These are phyloP conservation scores for Prochilodus magdalenae DNA, from an alignment of 2,113 vertebrate species.

Conservation along the genomic window DNA sequence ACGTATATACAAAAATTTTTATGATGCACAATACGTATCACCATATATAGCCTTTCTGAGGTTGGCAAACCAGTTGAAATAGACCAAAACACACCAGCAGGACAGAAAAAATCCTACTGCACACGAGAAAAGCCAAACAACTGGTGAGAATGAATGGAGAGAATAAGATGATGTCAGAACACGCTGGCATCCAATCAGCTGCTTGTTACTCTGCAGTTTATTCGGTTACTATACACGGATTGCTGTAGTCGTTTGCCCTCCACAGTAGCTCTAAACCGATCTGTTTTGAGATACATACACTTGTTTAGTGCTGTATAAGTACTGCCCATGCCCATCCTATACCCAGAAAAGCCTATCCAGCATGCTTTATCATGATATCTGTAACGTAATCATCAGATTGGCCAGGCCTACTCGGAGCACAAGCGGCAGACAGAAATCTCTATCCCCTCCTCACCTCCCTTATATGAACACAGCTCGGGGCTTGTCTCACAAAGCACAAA, in stretches of 20 bases:
- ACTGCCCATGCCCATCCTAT: background rate
- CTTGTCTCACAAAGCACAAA: background rate
- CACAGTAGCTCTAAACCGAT: no score
- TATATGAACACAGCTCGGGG: constrained; percentile 19
- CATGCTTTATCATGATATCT: background rate
- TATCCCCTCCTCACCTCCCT: background rate
- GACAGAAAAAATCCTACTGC: background rate
- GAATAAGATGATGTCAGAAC: background rate
- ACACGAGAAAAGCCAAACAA: background rate
- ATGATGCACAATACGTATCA: no score
- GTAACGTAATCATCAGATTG: background rate
- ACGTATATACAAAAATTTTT: no score
- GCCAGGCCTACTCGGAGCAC: constrained; percentile 7
- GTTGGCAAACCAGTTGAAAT: no score
- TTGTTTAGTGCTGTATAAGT: no score
- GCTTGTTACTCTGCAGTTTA: background rate
- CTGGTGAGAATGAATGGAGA: background rate
- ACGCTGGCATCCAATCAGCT: no score
- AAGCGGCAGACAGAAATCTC: constrained; percentile 73
- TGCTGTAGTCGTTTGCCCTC: no score
- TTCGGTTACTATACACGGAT: no score
- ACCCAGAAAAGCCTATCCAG: background rate
- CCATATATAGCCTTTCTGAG: no score
- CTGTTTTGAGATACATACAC: no score
- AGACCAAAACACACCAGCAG: no score